Evolutionary conservation across 64 coral and sea anemone genomes (phyloP), one percentile per base, ranked within the genome.

Genomic region (Porites australiensis): DNA sequence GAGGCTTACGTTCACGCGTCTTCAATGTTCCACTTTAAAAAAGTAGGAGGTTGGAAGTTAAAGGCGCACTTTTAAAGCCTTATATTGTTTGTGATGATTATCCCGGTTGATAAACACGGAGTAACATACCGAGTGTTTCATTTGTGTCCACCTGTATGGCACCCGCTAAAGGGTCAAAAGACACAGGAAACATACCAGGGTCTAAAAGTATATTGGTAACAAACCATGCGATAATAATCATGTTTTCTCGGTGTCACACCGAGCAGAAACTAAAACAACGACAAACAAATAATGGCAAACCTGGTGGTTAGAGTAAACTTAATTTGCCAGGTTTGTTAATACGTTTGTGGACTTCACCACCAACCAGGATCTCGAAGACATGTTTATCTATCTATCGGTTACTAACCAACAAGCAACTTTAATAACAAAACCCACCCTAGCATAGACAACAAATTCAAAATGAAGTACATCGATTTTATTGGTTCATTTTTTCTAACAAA

Each of bases 61-160:
- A 37, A 22, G 9, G 5, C 46, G 7, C n/a, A 8, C 69, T 84
- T 68, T 9, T 16, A 8, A 10, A 45, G 0, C 3, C 16, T 49
- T 5, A 65, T n/a, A 67, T 15, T 51, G 54, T 69, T 84, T 69
- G 19, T 23, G 16, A 21, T 68, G 45, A 18, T 44, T 20, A 50
- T 66, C 81, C 46, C 63, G 61, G 62, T 46, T 19, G 16, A 68
- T 68, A 50, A 82, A 50, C 81, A 69, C 45, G 22, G 21, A 84
- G 60, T 68, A 67, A 84, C 81, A 84, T 84, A 84, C 81, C 50
- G 81, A 84, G 44, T 84, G 81, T 68, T 76, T 51, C 81, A 10
- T 6, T 50, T 2, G 67, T 67, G 4, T 44, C 62, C 61, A 84
- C 81, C 81, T 22, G 81, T 47, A 3, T 9, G 81, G 44, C 81